Conservation (phyloP, 2,888 invertebrate genomes). For the Hofmannophila pseudospretella region DNA sequence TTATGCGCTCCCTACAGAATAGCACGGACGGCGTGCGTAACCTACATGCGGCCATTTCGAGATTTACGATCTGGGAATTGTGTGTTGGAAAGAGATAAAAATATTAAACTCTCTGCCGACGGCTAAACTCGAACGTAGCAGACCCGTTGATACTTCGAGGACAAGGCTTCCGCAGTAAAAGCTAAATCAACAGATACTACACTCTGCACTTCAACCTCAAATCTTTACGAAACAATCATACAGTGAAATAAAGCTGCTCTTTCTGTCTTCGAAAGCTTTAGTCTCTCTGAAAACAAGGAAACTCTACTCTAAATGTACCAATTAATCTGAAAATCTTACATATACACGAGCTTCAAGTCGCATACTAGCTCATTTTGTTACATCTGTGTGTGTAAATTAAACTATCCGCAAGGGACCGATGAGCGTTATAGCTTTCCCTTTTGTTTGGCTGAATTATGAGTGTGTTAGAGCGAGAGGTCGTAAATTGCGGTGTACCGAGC, state of each 20-base stretch:
- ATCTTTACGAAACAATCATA: no score
- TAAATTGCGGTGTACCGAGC: constrained; percentile 67
- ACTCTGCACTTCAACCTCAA: neutral
- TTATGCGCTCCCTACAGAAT: constrained; percentile 71
- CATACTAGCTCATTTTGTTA: constrained; percentile 70
- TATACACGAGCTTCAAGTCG: constrained; percentile 47
- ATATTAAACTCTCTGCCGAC: constrained; percentile 69
- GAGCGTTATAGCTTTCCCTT: constrained; percentile 77
- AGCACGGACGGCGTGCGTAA: constrained; percentile 76
- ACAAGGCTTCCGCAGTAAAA: constrained; percentile 56
- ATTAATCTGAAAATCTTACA: constrained; percentile 33
- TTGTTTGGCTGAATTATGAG: constrained; percentile 73
- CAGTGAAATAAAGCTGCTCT: neutral
- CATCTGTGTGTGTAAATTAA: constrained; percentile 74
- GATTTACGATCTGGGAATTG: constrained; percentile 80
- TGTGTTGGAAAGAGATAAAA: constrained; percentile 75
- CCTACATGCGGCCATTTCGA: constrained; percentile 79
- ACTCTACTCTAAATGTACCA: neutral
- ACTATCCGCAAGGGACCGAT: constrained; percentile 76
- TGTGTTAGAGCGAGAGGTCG: constrained; percentile 75
- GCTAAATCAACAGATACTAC: constrained; percentile 29
- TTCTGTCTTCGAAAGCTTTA: neutral
- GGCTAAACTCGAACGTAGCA: constrained; percentile 58
- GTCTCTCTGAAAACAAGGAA: neutral
- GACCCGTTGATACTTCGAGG: constrained; percentile 58